Evolutionary conservation across 2,888 invertebrate genomes (phyloP), one percentile per base, ranked within the genome.

Genomic region (Panopea generosa): DNA sequence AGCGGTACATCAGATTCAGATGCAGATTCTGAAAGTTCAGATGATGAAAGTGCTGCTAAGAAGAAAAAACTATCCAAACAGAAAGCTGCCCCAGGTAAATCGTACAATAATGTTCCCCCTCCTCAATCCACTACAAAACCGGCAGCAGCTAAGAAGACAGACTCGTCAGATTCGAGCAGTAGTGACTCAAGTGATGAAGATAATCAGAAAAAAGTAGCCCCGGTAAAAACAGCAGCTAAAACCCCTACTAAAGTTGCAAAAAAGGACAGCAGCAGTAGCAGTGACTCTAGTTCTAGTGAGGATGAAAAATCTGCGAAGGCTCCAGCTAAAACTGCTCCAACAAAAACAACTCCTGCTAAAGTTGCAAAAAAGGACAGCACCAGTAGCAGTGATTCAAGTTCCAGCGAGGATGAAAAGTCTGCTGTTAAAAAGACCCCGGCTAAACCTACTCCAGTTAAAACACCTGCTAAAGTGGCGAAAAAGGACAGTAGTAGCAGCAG

Each of bases 21-120:
- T 79, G 81, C 84, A 11, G 86, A 86, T 45, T 86, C 85, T 22
- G 83, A 84, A 65, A 85, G 82, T 49, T 77, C 75, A 20, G 81
- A 79, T 57, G 75, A 76, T 77, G 74, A 82, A 38, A 55, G 33
- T 50, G 38, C 55, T n/a, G 20, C 29, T 2, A 73, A 62, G 22
- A 79, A 76, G 33, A 77, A 82, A 22, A 82, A 79, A 43, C 45
- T 60, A 16, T 14, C 49, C 18, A 69, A 60, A 49, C 26, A 38
- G 43, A 72, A 71, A 50, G 53, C 56, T 24, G 38, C 62, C 33
- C 43, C 66, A 2, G 67, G 45, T 14, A 72, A 73, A 45, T 29
- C 69, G 4, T 77, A 80, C 50, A 80, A 75, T 38, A 79, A 65
- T 63, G 77, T 77, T 18, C 82, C 79, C 14, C 82, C 84, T 55